Percentiles rank a stretch among this genome's conserved stretches.
phyloP scores from a whole-genome alignment of 2,888 invertebrate species.

The Steinernema scapterisci region DNA sequence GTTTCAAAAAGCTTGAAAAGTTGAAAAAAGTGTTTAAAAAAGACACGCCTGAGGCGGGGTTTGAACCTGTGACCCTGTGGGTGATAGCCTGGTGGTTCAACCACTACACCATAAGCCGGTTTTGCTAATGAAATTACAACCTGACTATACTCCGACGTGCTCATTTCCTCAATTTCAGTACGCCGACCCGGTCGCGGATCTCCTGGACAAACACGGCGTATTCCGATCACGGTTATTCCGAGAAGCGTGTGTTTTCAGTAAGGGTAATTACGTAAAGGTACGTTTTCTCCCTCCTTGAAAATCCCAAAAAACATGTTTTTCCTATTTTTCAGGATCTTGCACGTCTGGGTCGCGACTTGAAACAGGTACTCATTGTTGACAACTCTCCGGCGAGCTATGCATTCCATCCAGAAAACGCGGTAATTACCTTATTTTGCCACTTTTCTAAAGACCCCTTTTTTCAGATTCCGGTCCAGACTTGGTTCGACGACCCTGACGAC shows the following conservation, averaged over 20 bases:
- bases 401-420: slow-evolving; percentile 99
- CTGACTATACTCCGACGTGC: too few species aligned
- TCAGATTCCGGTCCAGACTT: slow-evolving; percentile 92
- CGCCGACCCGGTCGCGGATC: slow-evolving; percentile 98
- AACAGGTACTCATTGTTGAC: slow-evolving; percentile 96
- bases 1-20: neutral
- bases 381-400: slow-evolving; percentile 99
- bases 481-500: slow-evolving; percentile 99
- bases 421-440: slow-evolving; percentile 73
- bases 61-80: neutral
- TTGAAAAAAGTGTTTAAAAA: neutral
- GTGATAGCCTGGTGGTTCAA: too few species aligned
- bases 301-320: neutral
- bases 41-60: neutral
- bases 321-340: slow-evolving; percentile 79
- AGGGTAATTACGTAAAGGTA: slow-evolving; percentile 96
- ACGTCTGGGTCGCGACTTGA: slow-evolving; percentile 91
- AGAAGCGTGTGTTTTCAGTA: slow-evolving; percentile 99
- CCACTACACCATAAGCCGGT: too few species aligned
- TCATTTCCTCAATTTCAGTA: slow-evolving; percentile 74
- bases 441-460: slow-evolving; percentile 33
- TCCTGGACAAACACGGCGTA: slow-evolving; percentile 95
- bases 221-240: slow-evolving; percentile 83
- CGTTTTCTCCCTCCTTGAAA: slow-evolving; percentile 1
- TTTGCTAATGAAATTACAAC: too few species aligned